phyloP scores from a whole-genome alignment of 2,888 invertebrate species.

The Electrophaes corylata region DNA sequence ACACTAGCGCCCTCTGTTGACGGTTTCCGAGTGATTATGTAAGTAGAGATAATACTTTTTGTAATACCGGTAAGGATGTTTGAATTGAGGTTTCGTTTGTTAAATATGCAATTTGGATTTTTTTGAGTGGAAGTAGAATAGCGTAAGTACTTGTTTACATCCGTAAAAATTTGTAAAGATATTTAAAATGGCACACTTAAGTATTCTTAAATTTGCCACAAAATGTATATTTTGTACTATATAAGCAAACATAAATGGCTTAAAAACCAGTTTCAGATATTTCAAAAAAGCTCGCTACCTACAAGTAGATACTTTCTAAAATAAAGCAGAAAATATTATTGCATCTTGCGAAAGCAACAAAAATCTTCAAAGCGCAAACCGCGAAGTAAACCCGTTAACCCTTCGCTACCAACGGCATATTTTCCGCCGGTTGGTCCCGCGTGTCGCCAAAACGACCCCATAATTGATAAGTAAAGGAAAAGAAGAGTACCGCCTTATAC shows the following conservation, averaged over 20 bases:
- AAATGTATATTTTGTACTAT: too few relatives aligned
- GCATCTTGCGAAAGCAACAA: constrained; percentile 43
- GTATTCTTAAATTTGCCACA: too few relatives aligned
- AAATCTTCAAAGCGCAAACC: constrained; percentile 55
- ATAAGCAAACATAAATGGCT: neutral
- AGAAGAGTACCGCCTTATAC: constrained; percentile 80
- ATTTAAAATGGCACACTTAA: neutral
- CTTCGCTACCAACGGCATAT: constrained; percentile 63
- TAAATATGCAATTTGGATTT: neutral
- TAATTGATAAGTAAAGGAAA: constrained; percentile 85
- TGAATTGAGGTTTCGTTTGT: neutral
- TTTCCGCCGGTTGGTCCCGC: constrained; percentile 63
- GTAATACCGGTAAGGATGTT: constrained; percentile 41
- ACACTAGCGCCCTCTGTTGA: constrained; percentile 51
- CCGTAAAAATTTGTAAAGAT: neutral
- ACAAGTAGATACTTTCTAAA: constrained; percentile 27
- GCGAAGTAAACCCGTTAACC: constrained; percentile 61
- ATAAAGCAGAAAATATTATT: constrained; percentile 36
- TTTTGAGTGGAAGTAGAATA: neutral
- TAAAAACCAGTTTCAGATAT: neutral
- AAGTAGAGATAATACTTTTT: constrained; percentile 56
- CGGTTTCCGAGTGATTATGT: constrained; percentile 56
- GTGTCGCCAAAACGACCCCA: constrained; percentile 78
- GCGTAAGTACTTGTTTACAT: neutral
- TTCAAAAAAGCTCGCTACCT: constrained; percentile 5